Base-by-base conservation (phyloP, 2,797 vertebrate genomes). In the Coilia nasus region DNA sequence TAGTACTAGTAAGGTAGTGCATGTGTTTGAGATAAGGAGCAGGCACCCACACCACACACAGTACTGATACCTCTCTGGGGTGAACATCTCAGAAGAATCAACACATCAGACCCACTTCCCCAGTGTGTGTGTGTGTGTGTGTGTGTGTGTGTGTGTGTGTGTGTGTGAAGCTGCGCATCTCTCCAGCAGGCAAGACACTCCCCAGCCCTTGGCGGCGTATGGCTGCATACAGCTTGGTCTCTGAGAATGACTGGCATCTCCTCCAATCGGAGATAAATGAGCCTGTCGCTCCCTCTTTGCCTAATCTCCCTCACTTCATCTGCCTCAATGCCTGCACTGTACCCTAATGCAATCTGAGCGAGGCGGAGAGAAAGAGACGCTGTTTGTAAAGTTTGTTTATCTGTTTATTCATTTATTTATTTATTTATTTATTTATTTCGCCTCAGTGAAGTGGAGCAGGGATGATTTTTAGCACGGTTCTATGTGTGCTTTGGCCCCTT, bases 1-100 rank as follows among this genome's bases (percentile, higher is more conserved):
- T 54, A 6, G 62, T 64, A 54, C 50, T 54, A 1, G 3, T 54
- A 7, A 9, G 7, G 3, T 54, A 7, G 11, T 7, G 25, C 28
- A 11, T 35, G 64, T 41, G 31, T 35, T 17, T 35, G 28, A 5
- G 67, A 75, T 28, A 41, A 35, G 25, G 67, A 75, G 28, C 67
- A 75, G 67, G 14, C 46, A 5, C 31, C 25, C 28, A 67, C 23
- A 71, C 64, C 56, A 57, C 15, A 64, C 60, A 10, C 78, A 82
- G 21, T 9, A 84, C n/a, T 56, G 81, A 88, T 86, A 46, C 31
- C 28, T 90, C 92, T 92, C 91, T 1, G 23, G 92, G 92, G 92
- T 91, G 85, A 59, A 85, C 83, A 85, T 86, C 85, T 86, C 80
- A 47, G 23, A 84, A 84, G 67, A 90, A 86, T 90, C 14, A 83